Base-by-base conservation (phyloP, 2,113 vertebrate genomes). In the Euleptes europaea region DNA sequence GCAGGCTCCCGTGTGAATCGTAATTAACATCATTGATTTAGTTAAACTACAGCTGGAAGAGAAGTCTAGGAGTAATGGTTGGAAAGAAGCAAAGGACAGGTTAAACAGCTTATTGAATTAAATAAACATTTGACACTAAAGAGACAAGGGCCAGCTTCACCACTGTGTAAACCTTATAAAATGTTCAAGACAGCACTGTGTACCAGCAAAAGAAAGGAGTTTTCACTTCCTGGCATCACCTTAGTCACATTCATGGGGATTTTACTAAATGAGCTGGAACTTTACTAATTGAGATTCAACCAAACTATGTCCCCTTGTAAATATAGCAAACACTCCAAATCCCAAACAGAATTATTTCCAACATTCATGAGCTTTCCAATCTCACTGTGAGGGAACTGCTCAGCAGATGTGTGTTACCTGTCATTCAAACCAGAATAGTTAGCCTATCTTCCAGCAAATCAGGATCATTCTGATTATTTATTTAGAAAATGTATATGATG, bases 41-140 rank as follows among this genome's bases (percentile, higher is more conserved):
- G 88, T n/a, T 86, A 80, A 87, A 51, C 35, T 73, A 82, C n/a
- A 84, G n/a, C 40, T n/a, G 8, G 72, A 88, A 69, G 35, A 54
- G 75, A 19, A 78, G 63, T 82, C 65, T 63, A 89, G 86, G 87
- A 85, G 81, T 63, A 77, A 83, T n/a, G 88, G 0, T 12, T 67
- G 67, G 65, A 14, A 77, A 90, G 2, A 76, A 76, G 72, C 31
- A 67, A 67, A 65, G 47, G 66, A 63, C 60, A 86, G 15, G 49
- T 69, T 74, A 85, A 90, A 91, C 85, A 89, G 26, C 44, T 87
- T 21, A 79, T 81, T 84, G 72, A 90, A 88, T 85, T 76, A 85
- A 1, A 0, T 1, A 81, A 63, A 69, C 66, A 80, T 31, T 3
- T 77, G 21, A 44, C 23, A n/a, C 67, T 70, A 78, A 78, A 65